Base-by-base conservation (phyloP, 2,888 invertebrate genomes). In the Portevinia maculata region DNA sequence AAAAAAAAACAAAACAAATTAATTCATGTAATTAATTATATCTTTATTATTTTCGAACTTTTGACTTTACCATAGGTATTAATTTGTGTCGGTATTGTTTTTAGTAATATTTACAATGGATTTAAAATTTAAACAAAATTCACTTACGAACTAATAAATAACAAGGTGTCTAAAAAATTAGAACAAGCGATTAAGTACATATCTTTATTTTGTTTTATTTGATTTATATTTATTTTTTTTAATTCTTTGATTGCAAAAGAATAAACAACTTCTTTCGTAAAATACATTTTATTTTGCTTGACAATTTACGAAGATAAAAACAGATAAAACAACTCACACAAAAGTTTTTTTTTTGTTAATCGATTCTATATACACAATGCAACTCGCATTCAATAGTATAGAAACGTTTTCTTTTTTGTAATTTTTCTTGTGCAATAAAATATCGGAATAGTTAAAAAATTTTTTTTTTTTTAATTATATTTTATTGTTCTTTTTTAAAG, bases 111-210 rank as follows among this genome's bases (percentile, higher is more conserved):
- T 67, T 78, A 83, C 78, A 83, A 24, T 57, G 44, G 15, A 30
- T 48, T 28, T 32, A 15, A 59, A n/a, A 34, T 74, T 69, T 55
- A 32, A 62, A 62, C 37, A 19, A 30, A 7, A 67, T 55, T 52
- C 44, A 17, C 48, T 71, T 78, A 71, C 19, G 28, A 4, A 44
- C 50, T 78, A 83, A 46, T 83, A 78, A 83, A 78, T 78, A 83
- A 83, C 71, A 78, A 71, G 48, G 30, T 64, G 9, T 59, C 65
- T 39, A n/a, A 19, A 19, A 46, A 37, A 52, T 71, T 19, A 81
- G 17, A 71, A 71, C 76, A 67, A 75, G 44, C 44, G 30, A 60
- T 81, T 81, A 81, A 81, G 81, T 81, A 81, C 81, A 81, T 59
- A 44, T 17, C 24, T 62, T 39, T 59, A 44, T 17, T 32, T 62